Evolutionary conservation across 2,888 invertebrate species (phyloP), one percentile per base, ranked within the genome.

Genomic region (Xestia xanthographa): DNA sequence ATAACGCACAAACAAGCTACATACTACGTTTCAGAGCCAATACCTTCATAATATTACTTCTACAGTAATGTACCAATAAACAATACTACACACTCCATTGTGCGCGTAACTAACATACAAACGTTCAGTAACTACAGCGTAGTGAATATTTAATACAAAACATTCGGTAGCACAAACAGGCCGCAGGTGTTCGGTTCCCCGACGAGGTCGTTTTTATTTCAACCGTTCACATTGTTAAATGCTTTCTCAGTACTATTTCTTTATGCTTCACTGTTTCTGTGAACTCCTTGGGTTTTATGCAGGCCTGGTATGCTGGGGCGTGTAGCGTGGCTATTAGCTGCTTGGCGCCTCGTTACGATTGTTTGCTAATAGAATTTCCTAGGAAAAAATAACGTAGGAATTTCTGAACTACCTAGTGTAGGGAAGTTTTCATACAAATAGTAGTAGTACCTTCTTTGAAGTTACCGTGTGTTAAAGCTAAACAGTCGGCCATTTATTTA

Each of bases 91-190:
- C 45, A 68, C 70, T 66, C 66, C 34, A 65, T 50, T 79, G 22
- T 34, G 58, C 66, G 67, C 12, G 26, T 68, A 68, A 68, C 71
- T 65, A 82, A 79, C 66, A 48, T 43, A 62, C 58, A 72, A 63
- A 65, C 29, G 65, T 67, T 58, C 74, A 53, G 58, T 63, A 17
- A 53, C 66, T 26, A 62, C 75, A 62, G 60, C 38, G 26, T 56
- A 66, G 34, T 84, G 85, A 80, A 82, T 80, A 82, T 82, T 82
- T 84, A 84, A 80, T 72, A 62, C 45, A 62, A 60, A 83, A 72
- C 80, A 73, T 69, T 83, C 26, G 56, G 83, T 38, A 53, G 50
- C 58, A 45, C 81, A 75, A 76, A 66, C 72, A 67, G 69, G 70
- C 17, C 58, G 58, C 85, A 82, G 85, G 82, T 82, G 82, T 76